A percentile compares a stretch with the other conserved stretches of the same genome.
These are phyloP conservation scores for Volucella zonaria DNA, from an alignment of 2,888 invertebrate species.

Conservation along the genomic window DNA sequence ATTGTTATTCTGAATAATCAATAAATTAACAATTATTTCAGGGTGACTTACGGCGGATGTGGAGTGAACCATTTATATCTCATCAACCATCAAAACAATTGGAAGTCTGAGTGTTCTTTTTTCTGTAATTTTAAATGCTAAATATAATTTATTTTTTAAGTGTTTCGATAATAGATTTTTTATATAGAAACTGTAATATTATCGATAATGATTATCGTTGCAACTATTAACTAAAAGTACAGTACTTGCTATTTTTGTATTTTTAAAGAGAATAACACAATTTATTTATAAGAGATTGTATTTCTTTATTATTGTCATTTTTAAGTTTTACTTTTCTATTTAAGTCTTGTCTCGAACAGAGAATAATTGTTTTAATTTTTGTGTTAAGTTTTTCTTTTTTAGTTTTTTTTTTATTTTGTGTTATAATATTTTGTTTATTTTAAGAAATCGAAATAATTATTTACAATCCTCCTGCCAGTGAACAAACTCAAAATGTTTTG, in stretches of 20 bases:
- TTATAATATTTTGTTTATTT: not conserved
- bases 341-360: conserved; percentile 27
- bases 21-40: conserved; percentile 81
- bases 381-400: conserved; percentile 54
- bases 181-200: conserved; percentile 61
- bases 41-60: conserved; percentile 98
- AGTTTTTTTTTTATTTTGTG: too few relatives aligned
- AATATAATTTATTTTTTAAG: conserved; percentile 67
- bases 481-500: conserved; percentile 38
- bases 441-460: conserved; percentile 35
- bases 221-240: conserved; percentile 68
- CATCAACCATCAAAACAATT: conserved; percentile 91
- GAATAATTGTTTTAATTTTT: conserved; percentile 25
- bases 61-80: conserved; percentile 97
- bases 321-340: conserved; percentile 20
- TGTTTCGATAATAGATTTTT: conserved; percentile 72
- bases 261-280: conserved; percentile 45
- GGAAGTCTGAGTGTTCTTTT: conserved; percentile 87
- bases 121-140: conserved; percentile 56
- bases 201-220: conserved; percentile 70
- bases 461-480: conserved; percentile 67
- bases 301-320: conserved; percentile 16
- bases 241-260: conserved; percentile 71
- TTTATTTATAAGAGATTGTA: conserved; percentile 46
- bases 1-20: too few relatives aligned